Percentiles rank a stretch among this genome's conserved stretches.
Conservation (phyloP, 2,888 invertebrate genomes). For the Drosophila paramelanica region DNA sequence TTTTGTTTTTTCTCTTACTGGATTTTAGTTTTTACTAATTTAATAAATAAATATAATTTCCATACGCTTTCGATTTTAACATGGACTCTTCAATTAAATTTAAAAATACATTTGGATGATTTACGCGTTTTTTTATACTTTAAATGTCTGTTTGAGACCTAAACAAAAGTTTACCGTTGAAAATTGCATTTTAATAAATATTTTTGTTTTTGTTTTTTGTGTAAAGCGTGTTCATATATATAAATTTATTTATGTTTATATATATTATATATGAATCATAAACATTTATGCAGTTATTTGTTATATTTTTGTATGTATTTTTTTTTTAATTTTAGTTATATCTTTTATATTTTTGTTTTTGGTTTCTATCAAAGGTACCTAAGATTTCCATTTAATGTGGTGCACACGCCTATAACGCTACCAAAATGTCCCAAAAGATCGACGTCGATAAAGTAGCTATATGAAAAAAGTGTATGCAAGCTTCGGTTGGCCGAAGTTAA, state of each 20-base stretch:
- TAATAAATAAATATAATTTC: constrained; percentile 69
- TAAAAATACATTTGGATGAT: constrained; percentile 57
- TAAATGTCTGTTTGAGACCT: constrained; percentile 31
- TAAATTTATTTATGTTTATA: constrained; percentile 23
- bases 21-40: constrained; percentile 49
- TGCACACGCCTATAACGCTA: constrained; percentile 20
- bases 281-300: constrained; percentile 54
- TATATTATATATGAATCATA: constrained; percentile 50
- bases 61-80: constrained; percentile 43
- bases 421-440: constrained; percentile 20
- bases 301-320: constrained; percentile 20
- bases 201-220: constrained; percentile 33
- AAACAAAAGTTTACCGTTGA: constrained; percentile 33
- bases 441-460: constrained; percentile 20
- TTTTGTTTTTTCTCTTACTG: constrained; percentile 23
- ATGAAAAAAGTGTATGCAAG: constrained; percentile 28
- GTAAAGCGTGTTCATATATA: constrained; percentile 56
- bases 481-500: constrained; percentile 50
- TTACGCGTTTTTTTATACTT: constrained; percentile 20
- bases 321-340: constrained; percentile 31
- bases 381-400: constrained; percentile 66
- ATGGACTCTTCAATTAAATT: constrained; percentile 66
- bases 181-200: constrained; percentile 57
- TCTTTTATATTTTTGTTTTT: constrained; percentile 30
- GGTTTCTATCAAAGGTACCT: constrained; percentile 67